Evolutionary conservation across 2,797 vertebrate genomes (phyloP), one percentile per base, ranked within the genome.

Genomic region (Ispidina picta): DNA sequence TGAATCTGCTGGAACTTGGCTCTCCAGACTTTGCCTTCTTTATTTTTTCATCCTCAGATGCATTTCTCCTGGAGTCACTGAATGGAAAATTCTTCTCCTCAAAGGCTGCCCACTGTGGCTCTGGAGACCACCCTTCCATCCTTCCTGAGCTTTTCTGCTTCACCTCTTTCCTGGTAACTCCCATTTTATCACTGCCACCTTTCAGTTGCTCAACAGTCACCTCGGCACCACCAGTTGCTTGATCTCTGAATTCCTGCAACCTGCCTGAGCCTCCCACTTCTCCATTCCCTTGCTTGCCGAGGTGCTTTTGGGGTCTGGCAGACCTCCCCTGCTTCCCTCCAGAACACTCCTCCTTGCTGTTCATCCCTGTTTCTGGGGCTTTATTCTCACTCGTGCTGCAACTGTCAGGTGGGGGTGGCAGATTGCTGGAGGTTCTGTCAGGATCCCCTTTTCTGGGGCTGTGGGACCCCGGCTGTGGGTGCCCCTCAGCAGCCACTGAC

Each of bases 221-320:
- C 59, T 41, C 33, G 10, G 43, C 80, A 60, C 60, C 94, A 77
- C 58, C 87, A 71, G 55, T 75, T 65, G 83, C 70, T 63, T 89
- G 93, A 4, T 96, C 97, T 28, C 84, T 97, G 46, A 90, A 71
- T 43, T 97, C 98, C 13, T 63, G 56, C 10, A 51, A 35, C 79
- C 49, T 81, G 44, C 88, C 83, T 14, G 65, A 54, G 19, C 52
- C 52, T 54, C 19, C n/a, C 1, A 4, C 74, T 60, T 95, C 96
- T 54, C 44, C 28, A 16, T 46, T 62, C 49, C 83, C 92, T 23
- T 98, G 98, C 60, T 91, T 97, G 78, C 96, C 79, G 6, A 96
- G 94, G 87, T 89, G 94, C 95, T 98, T 98, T 35, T 94, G 98
- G 10, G 98, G 98, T 95, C 98, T 98, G 4, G 96, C 90, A 73